Percentiles rank a stretch among this genome's conserved stretches.
These are phyloP conservation scores for Cephus pulcher DNA, from an alignment of 2,888 invertebrate genomes.

Conservation along the genomic window DNA sequence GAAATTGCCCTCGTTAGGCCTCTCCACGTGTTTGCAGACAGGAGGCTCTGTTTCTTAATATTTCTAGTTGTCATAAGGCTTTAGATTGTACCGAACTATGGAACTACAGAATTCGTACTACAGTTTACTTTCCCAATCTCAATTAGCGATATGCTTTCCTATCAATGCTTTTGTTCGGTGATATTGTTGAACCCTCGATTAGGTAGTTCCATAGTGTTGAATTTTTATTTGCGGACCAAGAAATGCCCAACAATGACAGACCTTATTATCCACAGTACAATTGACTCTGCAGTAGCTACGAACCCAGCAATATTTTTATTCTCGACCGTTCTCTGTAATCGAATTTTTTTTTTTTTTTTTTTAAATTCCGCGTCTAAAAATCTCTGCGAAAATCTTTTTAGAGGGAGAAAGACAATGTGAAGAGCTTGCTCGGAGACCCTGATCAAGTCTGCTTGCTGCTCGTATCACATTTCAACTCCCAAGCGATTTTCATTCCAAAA, in stretches of 20 bases:
- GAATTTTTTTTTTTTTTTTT: too few relatives aligned
- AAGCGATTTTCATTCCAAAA: neutral
- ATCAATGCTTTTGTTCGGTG: neutral
- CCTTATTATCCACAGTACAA: neutral
- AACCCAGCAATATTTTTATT: too few relatives aligned
- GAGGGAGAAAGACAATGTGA: conserved; percentile 23
- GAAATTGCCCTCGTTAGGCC: conserved; percentile 44
- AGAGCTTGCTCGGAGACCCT: conserved; percentile 49
- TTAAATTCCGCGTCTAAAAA: too few relatives aligned
- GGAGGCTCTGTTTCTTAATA: conserved; percentile 50
- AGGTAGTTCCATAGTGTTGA: conserved; percentile 49
- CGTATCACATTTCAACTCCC: conserved; percentile 4
- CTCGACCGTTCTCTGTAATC: too few relatives aligned
- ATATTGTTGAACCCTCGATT: neutral
- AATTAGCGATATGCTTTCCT: neutral
- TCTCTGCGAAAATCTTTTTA: too few relatives aligned
- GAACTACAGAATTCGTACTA: conserved; percentile 26
- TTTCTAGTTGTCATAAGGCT: conserved; percentile 31
- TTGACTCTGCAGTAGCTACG: too few relatives aligned
- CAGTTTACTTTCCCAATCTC: neutral
- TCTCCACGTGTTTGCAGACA: conserved; percentile 63
- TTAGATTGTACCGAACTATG: conserved; percentile 28
- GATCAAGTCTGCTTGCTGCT: conserved; percentile 57
- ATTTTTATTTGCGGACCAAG: conserved; percentile 52
- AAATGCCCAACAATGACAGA: conserved; percentile 57